Percentiles rank a stretch among this genome's conserved stretches.
Evolutionary conservation across 2,797 vertebrate species (phyloP).

Genomic region (Urosaurus nigricauda): DNA sequence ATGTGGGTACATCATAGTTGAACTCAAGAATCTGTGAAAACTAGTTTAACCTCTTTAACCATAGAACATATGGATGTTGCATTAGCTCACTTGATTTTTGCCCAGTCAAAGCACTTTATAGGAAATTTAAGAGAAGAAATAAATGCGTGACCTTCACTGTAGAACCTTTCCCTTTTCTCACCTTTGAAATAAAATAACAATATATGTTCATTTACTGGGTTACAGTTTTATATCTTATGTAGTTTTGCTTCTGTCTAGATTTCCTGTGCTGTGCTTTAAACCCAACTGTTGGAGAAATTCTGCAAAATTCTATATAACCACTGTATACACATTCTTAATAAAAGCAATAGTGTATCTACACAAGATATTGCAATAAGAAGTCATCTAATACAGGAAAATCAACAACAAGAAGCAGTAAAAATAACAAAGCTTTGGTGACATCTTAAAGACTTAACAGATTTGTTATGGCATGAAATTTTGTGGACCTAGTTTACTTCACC

Average conservation of each 20-base stretch:
- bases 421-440: not conserved
- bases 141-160: constrained; percentile 59
- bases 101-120: constrained; percentile 54
- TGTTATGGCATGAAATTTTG: no score
- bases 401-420: not conserved
- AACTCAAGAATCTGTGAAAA: constrained; percentile 69
- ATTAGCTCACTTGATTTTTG: constrained; percentile 52
- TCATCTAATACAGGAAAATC: constrained; percentile 29
- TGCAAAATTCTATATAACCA: constrained; percentile 6
- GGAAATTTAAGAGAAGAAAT: constrained; percentile 63
- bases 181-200: constrained; percentile 54
- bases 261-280: constrained; percentile 46
- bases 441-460: not conserved
- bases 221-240: constrained; percentile 41
- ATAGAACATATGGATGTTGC: constrained; percentile 68
- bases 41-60: constrained; percentile 65
- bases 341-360: constrained; percentile 18
- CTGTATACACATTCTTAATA: not conserved
- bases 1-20: constrained; percentile 68
- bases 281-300: constrained; percentile 14
- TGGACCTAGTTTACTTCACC: not conserved
- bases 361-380: constrained; percentile 36
- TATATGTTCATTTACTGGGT: constrained; percentile 45
- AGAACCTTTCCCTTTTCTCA: constrained; percentile 52
- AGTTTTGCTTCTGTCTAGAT: constrained; percentile 45